These are phyloP conservation scores for Drosophila ficusphila DNA, from an alignment of 1,140 invertebrate genomes.

Conservation along the genomic window DNA sequence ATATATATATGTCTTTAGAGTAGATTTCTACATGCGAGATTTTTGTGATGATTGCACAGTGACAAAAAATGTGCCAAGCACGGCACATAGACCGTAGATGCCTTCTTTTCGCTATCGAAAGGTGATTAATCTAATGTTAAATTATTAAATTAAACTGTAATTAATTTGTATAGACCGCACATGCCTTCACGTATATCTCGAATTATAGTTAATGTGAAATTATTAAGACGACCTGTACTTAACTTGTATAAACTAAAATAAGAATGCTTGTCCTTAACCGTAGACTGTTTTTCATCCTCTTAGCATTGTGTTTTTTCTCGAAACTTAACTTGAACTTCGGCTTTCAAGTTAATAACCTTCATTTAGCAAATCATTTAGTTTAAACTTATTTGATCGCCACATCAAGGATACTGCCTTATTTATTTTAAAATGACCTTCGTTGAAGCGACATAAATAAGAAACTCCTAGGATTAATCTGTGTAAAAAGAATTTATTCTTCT, in stretches of 20 bases:
- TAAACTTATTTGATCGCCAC: too few relatives aligned
- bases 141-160: not conserved
- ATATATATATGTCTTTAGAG: conserved; percentile 11
- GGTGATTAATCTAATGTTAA: not conserved
- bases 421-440: not conserved
- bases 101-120: conserved; percentile 6
- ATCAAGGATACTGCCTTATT: not conserved
- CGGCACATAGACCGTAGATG: conserved; percentile 16
- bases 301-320: not conserved
- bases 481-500: not conserved
- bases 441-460: not conserved
- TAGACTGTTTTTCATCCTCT: not conserved
- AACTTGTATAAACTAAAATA: conserved; percentile 1
- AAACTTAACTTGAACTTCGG: not conserved
- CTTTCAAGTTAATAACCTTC: not conserved
- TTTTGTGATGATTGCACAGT: conserved; percentile 34
- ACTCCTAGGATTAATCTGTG: not conserved
- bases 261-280: not conserved
- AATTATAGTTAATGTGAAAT: conserved; percentile 1
- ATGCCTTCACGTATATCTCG: conserved; percentile 6
- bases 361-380: not conserved
- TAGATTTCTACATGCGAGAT: conserved; percentile 20
- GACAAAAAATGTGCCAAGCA: conserved; percentile 41
- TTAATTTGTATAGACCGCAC: conserved; percentile 13
- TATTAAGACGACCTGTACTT: not conserved